Base-by-base conservation (phyloP, 2,888 invertebrate genomes). In the Syritta pipiens region DNA sequence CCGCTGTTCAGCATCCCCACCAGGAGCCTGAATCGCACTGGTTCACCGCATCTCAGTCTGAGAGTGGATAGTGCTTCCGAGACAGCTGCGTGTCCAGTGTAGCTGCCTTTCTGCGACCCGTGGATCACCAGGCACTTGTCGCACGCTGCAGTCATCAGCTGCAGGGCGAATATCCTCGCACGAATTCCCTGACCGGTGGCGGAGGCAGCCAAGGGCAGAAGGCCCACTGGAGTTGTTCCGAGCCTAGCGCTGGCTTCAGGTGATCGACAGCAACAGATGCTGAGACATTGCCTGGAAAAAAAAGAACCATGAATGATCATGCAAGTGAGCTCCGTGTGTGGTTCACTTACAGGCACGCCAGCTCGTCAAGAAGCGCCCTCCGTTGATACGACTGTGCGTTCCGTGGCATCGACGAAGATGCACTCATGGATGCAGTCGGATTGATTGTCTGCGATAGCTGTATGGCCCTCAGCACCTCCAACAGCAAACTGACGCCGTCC, bases 11-110 rank as follows among this genome's bases (percentile, higher is more conserved):
- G 90, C 92, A 97, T 96, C 1, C 97, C 97, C 4, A 96, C 94
- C 0, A 97, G 91, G 86, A 97, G 94, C 75, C 97, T 92, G 89
- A 97, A 97, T 85, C 97, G 92, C 4, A 97, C 97, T 0, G 97
- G 97, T 86, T 98, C 97, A 2, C 96, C 97, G 86, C 95, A 96
- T 71, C 96, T 92, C 4, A 97, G 90, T 30, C 97, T 91, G 57
- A 97, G 90, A 0, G 97, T 96, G 0, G 97, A 96, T 82, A 97
- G 91, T 0, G 97, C 96, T 88, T 97, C 97, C 0, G 97, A 95
- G 10, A 97, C 95, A 81, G 95, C 93, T 32, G 93, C 92, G 89
- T 97, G 96, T 0, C 97, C 97, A 62, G 90, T 91, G 0, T 91
- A 92, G 5, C 92, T 91, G 46, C 84, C 83, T 74, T 88, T 88